Base-by-base conservation (phyloP, 2,797 vertebrate genomes). In the Scomberomorus guttatus region DNA sequence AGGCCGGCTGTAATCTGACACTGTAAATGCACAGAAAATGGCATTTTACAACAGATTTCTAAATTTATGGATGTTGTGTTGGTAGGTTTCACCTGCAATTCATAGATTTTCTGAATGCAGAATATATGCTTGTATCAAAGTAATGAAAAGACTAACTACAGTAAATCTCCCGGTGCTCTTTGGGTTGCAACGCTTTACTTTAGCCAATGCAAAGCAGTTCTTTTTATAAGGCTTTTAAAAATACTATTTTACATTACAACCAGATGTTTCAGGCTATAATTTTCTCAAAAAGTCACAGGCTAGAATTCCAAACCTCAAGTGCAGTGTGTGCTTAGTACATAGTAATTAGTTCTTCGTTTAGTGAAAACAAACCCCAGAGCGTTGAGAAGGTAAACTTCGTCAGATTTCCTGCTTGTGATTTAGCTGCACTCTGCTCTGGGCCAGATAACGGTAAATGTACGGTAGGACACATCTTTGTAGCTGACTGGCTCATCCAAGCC, bases 261-360 rank as follows among this genome's bases (percentile, higher is more conserved):
- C 95, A 96, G 95, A 96, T 96, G 94, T 95, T 84, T 89, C 6
- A 77, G 84, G 85, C 93, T 95, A 85, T 96, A 94, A 96, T 96
- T 95, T 95, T 94, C 94, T 91, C 90, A 77, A 88, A 90, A 93
- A 92, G 90, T 93, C 79, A 6, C 82, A 85, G 87, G 84, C 88
- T 83, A 14, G 50, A 77, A 89, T 87, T 93, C 93, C 91, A 95
- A 95, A 95, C 95, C 95, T 92, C 89, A 95, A 94, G 63, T 88
- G 88, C 90, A 87, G 84, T 84, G 88, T 91, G 91, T 90, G 93
- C 84, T 91, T 75, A 77, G 91, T 91, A 95, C 92, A 88, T 95
- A 89, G 95, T 93, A 95, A 96, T 96, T 96, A 96, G 94, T 91
- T 79, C 84, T 90, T 93, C 81, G 57, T 94, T 95, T 89, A 92